Conservation (phyloP, 1,140 invertebrate genomes). For the Alviniconcha marisindica region DNA sequence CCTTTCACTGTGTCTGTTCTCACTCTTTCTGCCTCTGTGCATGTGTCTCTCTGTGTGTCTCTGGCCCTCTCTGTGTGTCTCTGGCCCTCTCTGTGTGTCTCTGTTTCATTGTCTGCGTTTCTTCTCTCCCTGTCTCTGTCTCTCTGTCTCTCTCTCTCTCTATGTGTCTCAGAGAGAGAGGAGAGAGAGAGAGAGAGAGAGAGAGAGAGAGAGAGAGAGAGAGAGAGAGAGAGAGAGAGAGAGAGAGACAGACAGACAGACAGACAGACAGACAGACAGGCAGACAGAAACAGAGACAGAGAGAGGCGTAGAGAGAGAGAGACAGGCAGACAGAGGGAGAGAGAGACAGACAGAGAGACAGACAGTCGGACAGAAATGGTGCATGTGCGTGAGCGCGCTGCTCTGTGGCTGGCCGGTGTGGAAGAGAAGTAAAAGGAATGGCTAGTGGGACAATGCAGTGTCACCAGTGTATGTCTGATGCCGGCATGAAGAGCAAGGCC, state of each 20-base stretch:
- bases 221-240: neutral
- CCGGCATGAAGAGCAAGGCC: too few relatives aligned
- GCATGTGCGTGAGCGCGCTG: too few relatives aligned
- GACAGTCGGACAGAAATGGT: too few relatives aligned
- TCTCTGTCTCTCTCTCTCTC: neutral
- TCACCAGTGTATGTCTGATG: too few relatives aligned
- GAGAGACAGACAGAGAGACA: slow-evolving; percentile 7
- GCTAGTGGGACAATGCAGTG: too few relatives aligned
- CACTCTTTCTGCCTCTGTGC: neutral
- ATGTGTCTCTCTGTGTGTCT: neutral
- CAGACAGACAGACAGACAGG: neutral
- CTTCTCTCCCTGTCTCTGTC: neutral
- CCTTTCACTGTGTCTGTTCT: neutral
- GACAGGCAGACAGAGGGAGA: neutral
- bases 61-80: neutral
- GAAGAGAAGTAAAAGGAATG: too few relatives aligned
- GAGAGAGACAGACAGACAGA: neutral
- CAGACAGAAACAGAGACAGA: neutral
- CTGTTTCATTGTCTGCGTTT: neutral
- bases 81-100: neutral
- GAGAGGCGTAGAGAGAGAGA: neutral
- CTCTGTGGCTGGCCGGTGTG: too few relatives aligned
- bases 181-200: neutral
- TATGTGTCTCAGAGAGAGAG: neutral
- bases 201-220: neutral